phyloP scores from a whole-genome alignment of 2,797 vertebrate species.

The Calcarius lapponicus region DNA sequence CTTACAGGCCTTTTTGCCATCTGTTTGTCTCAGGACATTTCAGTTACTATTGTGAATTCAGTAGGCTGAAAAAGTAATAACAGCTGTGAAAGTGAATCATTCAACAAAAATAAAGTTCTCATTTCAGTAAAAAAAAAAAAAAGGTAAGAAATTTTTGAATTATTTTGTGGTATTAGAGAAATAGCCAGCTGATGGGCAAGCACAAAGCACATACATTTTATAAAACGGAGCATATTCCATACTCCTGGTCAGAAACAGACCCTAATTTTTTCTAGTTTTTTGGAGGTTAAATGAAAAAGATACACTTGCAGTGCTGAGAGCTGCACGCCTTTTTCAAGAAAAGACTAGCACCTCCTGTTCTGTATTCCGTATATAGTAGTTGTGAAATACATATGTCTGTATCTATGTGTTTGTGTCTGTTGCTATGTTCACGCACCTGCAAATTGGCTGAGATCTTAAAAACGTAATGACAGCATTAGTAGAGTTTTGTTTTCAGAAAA shows the following conservation, averaged over 20 bases:
- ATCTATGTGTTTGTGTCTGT: constrained; percentile 34
- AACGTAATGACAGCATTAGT: not conserved
- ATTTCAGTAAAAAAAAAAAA: not conserved
- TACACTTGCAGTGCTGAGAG: not conserved
- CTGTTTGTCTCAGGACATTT: constrained; percentile 1
- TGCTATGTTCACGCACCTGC: constrained; percentile 17
- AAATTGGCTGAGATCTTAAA: constrained; percentile 26
- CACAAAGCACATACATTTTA: not conserved
- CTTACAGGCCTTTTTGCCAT: constrained; percentile 2
- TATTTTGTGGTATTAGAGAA: not conserved
- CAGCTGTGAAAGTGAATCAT: constrained; percentile 33
- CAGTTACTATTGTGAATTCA: not conserved
- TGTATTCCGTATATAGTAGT: not conserved
- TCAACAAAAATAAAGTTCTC: not conserved
- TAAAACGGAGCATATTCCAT: not conserved
- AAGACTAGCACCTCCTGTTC: constrained; percentile 39
- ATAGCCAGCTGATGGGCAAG: not conserved
- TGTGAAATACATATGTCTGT: not conserved
- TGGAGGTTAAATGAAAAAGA: not conserved
- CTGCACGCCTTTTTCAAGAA: constrained; percentile 3
- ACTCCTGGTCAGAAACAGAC: not conserved
- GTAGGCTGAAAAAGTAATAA: constrained; percentile 4
- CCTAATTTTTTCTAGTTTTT: not conserved
- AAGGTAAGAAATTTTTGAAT: not conserved
- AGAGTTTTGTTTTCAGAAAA: not conserved